These are phyloP conservation scores for Orius insidiosus DNA, from an alignment of 1,140 invertebrate species.

Conservation along the genomic window DNA sequence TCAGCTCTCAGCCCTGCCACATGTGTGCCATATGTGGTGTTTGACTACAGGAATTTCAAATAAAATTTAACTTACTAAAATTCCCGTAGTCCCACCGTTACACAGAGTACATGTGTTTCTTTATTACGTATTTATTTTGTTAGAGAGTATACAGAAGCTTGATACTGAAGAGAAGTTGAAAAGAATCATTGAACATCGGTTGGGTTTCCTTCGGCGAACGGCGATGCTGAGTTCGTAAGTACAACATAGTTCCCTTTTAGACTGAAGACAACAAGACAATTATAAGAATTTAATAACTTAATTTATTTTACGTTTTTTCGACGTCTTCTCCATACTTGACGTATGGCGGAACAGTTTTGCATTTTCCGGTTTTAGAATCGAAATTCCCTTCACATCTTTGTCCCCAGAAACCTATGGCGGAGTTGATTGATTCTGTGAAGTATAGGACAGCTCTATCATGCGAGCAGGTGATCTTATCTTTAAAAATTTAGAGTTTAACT, in stretches of 20 bases:
- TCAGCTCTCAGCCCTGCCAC: too few relatives aligned
- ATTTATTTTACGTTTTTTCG: constrained; percentile 18
- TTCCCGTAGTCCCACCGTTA: too few relatives aligned
- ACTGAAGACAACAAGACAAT: neutral
- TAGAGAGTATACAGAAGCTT: too few relatives aligned
- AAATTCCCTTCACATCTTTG: constrained; percentile 46
- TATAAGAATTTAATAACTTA: too few relatives aligned
- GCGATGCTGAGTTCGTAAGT: constrained; percentile 1
- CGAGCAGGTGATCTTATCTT: constrained; percentile 35
- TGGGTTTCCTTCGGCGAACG: too few relatives aligned
- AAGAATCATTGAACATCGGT: too few relatives aligned
- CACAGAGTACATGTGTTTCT: too few relatives aligned
- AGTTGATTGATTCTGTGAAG: constrained; percentile 56
- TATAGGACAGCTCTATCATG: constrained; percentile 47
- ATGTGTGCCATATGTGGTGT: too few relatives aligned
- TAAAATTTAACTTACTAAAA: too few relatives aligned
- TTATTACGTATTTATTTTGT: too few relatives aligned
- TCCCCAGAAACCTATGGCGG: constrained; percentile 46
- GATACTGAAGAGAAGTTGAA: too few relatives aligned
- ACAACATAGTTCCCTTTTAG: neutral
- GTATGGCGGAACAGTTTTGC: constrained; percentile 22
- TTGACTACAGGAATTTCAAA: too few relatives aligned
- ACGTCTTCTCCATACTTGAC: constrained; percentile 21
- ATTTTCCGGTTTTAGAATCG: constrained; percentile 40
- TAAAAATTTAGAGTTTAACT: constrained; percentile 3